Base-by-base conservation (phyloP, 2,113 vertebrate species). In the Euleptes europaea region DNA sequence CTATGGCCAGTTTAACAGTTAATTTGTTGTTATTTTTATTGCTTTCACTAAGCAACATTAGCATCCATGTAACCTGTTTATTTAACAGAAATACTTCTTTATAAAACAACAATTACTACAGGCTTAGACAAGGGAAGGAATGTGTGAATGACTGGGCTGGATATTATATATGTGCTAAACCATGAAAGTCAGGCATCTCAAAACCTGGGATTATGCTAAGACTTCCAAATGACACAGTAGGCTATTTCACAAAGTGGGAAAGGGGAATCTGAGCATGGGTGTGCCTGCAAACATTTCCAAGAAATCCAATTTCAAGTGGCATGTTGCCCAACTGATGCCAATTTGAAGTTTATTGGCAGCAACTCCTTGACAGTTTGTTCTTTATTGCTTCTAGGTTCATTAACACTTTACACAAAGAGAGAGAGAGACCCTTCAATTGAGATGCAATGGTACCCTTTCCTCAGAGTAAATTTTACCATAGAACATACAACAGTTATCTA, bases 321-420 rank as follows among this genome's bases (percentile, higher is more conserved):
- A 28, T 11, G 17, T 35, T 60, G 63, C 38, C 57, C 51, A 40
- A 75, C 72, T 81, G 31, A 70, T 77, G 0, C 3, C 44, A 75
- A 51, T 57, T 19, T 76, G 60, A 38, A 42, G 10, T 70, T 60
- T 77, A n/a, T 54, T 44, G 89, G 3, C 19, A 87, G 80, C 9
- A 44, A 78, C 11, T 71, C 13, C n/a, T 33, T 91, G 78, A 42
- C 5, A 51, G 60, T 35, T 80, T 85, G 3, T 72, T 87, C 63
- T 67, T 54, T 84, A 17, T 82, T 78, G 19, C 26, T 88, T n/a
- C 4, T 82, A n/a, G 71, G 35, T 84, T 77, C 65, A 40, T 84
- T 84, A 77, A 69, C 38, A 57, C 71, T 51, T 26, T 60, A 23
- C 21, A 76, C n/a, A 75, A 5, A 28, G 13, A 75, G 13, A n/a